Conservation (phyloP, 35 echinoderm and acorn worm species). For the Acanthaster planci region DNA sequence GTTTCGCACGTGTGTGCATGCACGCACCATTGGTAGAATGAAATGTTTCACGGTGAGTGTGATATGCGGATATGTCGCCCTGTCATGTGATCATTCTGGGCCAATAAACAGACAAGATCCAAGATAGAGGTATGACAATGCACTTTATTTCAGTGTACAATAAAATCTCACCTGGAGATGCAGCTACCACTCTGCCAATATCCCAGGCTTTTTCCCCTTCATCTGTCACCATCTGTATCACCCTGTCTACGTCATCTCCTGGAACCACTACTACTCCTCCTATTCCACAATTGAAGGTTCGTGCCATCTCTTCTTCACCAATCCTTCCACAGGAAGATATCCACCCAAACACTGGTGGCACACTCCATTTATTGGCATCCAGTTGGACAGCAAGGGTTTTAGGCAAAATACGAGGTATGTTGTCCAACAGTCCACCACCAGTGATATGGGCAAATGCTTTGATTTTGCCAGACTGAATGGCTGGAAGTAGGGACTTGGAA, state of each 20-base stretch:
- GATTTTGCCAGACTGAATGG: slow-evolving; percentile 60
- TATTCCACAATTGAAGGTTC: slow-evolving; percentile 97
- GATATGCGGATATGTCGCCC: too few species aligned
- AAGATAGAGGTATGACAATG: too few species aligned
- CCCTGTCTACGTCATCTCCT: slow-evolving; percentile 39
- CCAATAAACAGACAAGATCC: too few species aligned
- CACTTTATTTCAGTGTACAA: too few species aligned
- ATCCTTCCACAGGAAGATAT: slow-evolving; percentile 66
- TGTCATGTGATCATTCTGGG: too few species aligned
- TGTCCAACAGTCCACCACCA: slow-evolving; percentile 89
- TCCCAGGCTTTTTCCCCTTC: slow-evolving; percentile 68
- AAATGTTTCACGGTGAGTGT: too few species aligned
- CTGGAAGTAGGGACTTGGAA: slow-evolving; percentile 84
- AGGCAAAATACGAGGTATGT: slow-evolving; percentile 91
- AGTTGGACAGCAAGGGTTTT: slow-evolving; percentile 67
- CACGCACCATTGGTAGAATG: too few species aligned
- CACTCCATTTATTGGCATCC: slow-evolving; percentile 71
- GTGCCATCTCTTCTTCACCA: slow-evolving; percentile 83
- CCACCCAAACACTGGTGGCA: slow-evolving; percentile 97
- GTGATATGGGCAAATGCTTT: slow-evolving; percentile 99
- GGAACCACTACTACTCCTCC: slow-evolving; percentile 73
- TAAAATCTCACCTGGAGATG: background rate
- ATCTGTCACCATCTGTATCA: slow-evolving; percentile 45
- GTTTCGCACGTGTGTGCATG: too few species aligned
- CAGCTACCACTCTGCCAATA: slow-evolving; percentile 67